Evolutionary conservation across 2,797 vertebrate species (phyloP).

Genomic region (Centropyge bicolor): DNA sequence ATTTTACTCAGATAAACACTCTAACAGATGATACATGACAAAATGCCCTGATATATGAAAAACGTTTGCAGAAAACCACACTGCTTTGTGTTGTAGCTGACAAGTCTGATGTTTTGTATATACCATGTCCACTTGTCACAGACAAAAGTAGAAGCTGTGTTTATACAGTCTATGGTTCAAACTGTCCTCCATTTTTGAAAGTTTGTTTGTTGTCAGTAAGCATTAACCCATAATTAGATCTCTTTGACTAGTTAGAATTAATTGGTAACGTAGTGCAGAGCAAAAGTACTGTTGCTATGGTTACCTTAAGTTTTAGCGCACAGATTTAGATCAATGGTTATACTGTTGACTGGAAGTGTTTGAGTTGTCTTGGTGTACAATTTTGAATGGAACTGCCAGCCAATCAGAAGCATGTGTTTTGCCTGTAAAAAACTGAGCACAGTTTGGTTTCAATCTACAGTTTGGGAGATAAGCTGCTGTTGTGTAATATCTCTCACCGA

Average conservation of each 20-base stretch:
- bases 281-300: conserved; percentile 19
- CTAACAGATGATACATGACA: not conserved
- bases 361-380: conserved; percentile 10
- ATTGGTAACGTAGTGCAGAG: not conserved
- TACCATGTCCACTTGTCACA: conserved; percentile 11
- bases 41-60: conserved; percentile 7
- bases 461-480: conserved; percentile 32
- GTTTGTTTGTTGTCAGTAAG: conserved; percentile 24
- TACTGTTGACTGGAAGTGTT: conserved; percentile 24
- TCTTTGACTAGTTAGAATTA: not conserved
- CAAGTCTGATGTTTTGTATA: not conserved
- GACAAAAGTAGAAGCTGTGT: conserved; percentile 1
- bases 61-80: not conserved
- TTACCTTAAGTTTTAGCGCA: not conserved
- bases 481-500: conserved; percentile 37
- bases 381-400: conserved; percentile 22
- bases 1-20: conserved; percentile 28
- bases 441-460: conserved; percentile 6
- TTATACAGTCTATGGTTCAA: too few relatives aligned
- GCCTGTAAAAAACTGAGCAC: conserved; percentile 6
- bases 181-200: conserved; percentile 16
- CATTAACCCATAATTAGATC: conserved; percentile 4
- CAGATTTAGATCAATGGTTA: conserved; percentile 14
- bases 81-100: not conserved
- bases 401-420: conserved; percentile 15